Evolutionary conservation across 2,113 vertebrate genomes (phyloP), one percentile per base, ranked within the genome.

Genomic region (Heterotis niloticus): DNA sequence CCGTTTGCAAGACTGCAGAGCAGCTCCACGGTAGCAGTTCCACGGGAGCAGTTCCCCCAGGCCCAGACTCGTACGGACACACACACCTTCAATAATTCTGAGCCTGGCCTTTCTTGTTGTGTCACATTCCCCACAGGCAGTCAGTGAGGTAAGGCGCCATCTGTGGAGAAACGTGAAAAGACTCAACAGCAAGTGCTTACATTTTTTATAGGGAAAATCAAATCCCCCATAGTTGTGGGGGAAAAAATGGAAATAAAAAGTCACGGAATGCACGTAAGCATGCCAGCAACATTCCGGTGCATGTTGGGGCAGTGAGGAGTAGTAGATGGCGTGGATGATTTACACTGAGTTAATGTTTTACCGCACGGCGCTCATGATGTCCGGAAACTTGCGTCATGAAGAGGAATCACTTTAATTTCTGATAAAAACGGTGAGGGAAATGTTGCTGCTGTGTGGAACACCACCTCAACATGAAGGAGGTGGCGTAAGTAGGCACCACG

Each of bases 261-360:
- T 20, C 10, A 23, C 28, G 29, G 23, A 56, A 29, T 17, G 54
- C 66, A n/a, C 26, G 10, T 57, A 28, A 1, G 1, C n/a, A 23
- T 44, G 24, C 26, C 44, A 28, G 26, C 16, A 60, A 23, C 18
- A 16, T 51, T 68, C 52, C 14, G n/a, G 52, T 68, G 24, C 65
- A 57, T 34, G 64, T n/a, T 59, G 64, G 52, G 51, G 65, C 17
- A 13, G n/a, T 28, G 71, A 26, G 23, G 64, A 56, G 65, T 78
- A 56, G 54, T 28, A 78, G n/a, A 29, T 16, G 10, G 29, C 16
- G 52, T 26, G 54, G 67, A 23, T 23, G 44, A 73, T 73, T 73
- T 66, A 57, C 65, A 78, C 76, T 68, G 59, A 29, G 65, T 78
- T 78, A 78, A 78, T 78, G 5, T 78, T 69, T 78, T 57, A 78